These are phyloP conservation scores for Microchirus variegatus DNA, from an alignment of 2,797 vertebrate species.

Conservation along the genomic window DNA sequence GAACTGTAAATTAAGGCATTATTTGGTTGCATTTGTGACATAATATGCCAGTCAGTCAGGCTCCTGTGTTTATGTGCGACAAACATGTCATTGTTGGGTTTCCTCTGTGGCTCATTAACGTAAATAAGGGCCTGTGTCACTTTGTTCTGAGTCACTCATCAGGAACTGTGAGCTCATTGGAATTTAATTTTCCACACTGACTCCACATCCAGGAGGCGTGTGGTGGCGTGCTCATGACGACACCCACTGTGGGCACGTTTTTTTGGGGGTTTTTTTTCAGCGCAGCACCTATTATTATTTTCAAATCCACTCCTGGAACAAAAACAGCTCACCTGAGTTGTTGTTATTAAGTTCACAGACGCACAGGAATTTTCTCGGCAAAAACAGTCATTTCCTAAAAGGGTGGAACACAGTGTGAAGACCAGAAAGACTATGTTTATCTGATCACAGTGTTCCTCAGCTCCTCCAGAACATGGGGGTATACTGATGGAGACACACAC, in stretches of 20 bases:
- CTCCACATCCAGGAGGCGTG: constrained; percentile 40
- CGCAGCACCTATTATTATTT: constrained; percentile 50
- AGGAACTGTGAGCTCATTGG: constrained; percentile 53
- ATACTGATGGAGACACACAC: neutral
- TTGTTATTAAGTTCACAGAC: constrained; percentile 15
- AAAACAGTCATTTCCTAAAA: constrained; percentile 50
- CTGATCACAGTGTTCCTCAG: neutral
- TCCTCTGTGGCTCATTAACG: constrained; percentile 25
- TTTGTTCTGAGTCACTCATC: constrained; percentile 40
- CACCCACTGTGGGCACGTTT: constrained; percentile 31
- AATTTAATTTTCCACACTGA: constrained; percentile 34
- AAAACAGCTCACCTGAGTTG: constrained; percentile 22
- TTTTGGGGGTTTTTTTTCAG: too few species aligned
- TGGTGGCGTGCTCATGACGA: constrained; percentile 38
- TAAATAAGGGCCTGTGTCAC: constrained; percentile 33
- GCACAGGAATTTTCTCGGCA: constrained; percentile 23
- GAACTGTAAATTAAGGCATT: too few species aligned
- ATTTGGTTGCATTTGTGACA: neutral
- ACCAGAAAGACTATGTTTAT: constrained; percentile 4
- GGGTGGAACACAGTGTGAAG: neutral
- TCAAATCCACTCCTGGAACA: constrained; percentile 18
- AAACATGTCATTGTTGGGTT: constrained; percentile 34
- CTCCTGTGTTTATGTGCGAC: constrained; percentile 27
- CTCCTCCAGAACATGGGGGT: neutral
- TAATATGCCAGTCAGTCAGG: constrained; percentile 6